A percentile compares a stretch with the other conserved stretches of the same genome.
Evolutionary conservation across 2,797 vertebrate genomes (phyloP).

Genomic region (Steatocranus sp.): DNA sequence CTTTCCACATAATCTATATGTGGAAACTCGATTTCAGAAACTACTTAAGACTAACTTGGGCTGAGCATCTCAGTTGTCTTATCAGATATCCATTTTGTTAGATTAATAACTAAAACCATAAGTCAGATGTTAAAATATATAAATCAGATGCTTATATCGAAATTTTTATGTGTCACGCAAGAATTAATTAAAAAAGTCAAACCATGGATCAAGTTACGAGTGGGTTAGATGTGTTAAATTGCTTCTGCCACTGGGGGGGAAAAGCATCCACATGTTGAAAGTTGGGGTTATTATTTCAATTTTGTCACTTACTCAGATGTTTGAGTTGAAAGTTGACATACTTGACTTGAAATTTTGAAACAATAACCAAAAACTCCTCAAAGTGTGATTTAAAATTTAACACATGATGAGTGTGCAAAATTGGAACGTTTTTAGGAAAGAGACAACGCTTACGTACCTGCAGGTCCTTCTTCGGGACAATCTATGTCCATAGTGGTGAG

Average conservation of each 20-base stretch:
- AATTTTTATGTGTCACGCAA: rapidly evolving
- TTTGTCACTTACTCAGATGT: neutral
- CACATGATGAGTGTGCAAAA: neutral
- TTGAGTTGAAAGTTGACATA: neutral
- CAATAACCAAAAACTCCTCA: neutral
- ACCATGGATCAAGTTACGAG: rapidly evolving
- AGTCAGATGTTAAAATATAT: neutral
- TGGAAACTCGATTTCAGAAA: neutral
- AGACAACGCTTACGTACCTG: slow-evolving; percentile 12
- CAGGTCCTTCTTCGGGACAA: slow-evolving; percentile 31
- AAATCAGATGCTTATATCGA: rapidly evolving
- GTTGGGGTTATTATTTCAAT: rapidly evolving
- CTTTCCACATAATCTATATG: neutral
- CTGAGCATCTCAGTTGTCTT: neutral
- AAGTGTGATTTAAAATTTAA: neutral
- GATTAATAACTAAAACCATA: rapidly evolving
- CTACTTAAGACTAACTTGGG: neutral
- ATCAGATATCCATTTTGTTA: rapidly evolving
- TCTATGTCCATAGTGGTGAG: slow-evolving; percentile 92
- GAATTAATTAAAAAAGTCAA: neutral
- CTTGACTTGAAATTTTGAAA: neutral
- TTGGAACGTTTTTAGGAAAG: neutral
- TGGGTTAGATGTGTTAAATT: neutral
- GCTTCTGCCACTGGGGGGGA: too few species aligned
- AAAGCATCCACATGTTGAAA: neutral